These are phyloP conservation scores for Callipepla squamata DNA, from an alignment of 2,113 vertebrate genomes.

Conservation along the genomic window DNA sequence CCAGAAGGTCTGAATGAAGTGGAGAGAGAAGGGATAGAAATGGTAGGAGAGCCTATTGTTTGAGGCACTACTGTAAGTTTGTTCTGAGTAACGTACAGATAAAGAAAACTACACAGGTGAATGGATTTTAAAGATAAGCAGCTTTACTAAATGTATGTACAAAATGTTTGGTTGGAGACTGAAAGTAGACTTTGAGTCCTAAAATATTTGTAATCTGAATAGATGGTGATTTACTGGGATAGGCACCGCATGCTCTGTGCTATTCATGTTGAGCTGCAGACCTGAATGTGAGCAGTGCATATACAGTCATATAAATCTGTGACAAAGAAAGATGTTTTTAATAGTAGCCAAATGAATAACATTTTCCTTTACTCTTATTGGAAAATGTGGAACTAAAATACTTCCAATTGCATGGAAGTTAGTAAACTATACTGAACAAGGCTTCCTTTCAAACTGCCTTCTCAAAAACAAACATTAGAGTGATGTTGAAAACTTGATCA, in stretches of 20 bases:
- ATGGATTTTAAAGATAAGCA: not conserved
- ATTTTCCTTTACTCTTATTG: not conserved
- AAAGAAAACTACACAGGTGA: not conserved
- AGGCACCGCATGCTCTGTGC: not conserved
- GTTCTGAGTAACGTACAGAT: not conserved
- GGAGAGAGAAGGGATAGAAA: not conserved
- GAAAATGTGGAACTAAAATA: not conserved
- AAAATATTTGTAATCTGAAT: not conserved
- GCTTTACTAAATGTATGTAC: not conserved
- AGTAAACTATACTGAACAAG: not conserved
- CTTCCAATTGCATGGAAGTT: not conserved
- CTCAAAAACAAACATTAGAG: not conserved
- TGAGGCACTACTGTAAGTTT: not conserved
- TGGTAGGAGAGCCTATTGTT: not conserved
- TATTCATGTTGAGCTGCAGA: not conserved
- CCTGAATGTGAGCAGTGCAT: accelerated
- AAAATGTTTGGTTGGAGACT: not conserved
- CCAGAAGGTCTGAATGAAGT: not conserved
- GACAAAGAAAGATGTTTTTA: not conserved
- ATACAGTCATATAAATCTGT: accelerated
- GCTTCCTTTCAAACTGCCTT: not conserved
- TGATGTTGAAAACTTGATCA: accelerated
- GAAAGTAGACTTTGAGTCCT: not conserved
- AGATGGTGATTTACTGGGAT: not conserved
- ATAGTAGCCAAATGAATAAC: not conserved